These are phyloP conservation scores for Hirtodrosophila cameraria DNA, from an alignment of 2,888 invertebrate genomes.

Conservation along the genomic window DNA sequence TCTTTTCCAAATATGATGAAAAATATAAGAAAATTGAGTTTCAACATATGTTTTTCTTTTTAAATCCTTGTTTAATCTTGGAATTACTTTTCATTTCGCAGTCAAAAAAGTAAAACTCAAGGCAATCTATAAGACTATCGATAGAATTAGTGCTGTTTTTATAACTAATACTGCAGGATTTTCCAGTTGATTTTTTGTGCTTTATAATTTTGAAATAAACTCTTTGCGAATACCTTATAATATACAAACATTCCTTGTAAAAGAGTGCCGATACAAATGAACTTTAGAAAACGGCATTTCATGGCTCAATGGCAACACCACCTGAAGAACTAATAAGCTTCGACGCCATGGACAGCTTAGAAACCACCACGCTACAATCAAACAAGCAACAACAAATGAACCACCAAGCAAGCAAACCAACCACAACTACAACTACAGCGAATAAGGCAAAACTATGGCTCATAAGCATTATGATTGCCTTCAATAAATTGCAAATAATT, in stretches of 20 bases:
- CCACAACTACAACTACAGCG: conserved; percentile 30
- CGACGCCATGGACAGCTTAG: conserved; percentile 41
- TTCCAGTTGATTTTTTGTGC: too few relatives aligned
- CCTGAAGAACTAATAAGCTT: conserved; percentile 75
- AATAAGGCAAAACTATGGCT: conserved; percentile 57
- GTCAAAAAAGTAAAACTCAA: too few relatives aligned
- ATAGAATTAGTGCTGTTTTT: too few relatives aligned
- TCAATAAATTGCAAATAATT: conserved; percentile 81
- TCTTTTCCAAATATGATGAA: too few relatives aligned
- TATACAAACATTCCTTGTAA: conserved; percentile 14
- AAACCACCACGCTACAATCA: conserved; percentile 45
- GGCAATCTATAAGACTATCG: too few relatives aligned
- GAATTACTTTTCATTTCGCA: too few relatives aligned
- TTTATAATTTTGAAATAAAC: too few relatives aligned
- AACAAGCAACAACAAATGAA: conserved; percentile 22
- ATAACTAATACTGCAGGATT: too few relatives aligned
- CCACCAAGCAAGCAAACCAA: conserved; percentile 1
- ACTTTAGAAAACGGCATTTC: conserved; percentile 60
- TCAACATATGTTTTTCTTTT: too few relatives aligned
- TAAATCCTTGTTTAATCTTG: too few relatives aligned
- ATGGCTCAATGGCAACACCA: conserved; percentile 71
- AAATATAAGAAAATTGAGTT: too few relatives aligned
- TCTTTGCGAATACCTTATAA: too few relatives aligned
- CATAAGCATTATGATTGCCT: conserved; percentile 81
- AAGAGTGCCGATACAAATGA: conserved; percentile 21